phyloP scores from a whole-genome alignment of 1,140 invertebrate species.

The Pachyrhynchus sulphureomaculatus region DNA sequence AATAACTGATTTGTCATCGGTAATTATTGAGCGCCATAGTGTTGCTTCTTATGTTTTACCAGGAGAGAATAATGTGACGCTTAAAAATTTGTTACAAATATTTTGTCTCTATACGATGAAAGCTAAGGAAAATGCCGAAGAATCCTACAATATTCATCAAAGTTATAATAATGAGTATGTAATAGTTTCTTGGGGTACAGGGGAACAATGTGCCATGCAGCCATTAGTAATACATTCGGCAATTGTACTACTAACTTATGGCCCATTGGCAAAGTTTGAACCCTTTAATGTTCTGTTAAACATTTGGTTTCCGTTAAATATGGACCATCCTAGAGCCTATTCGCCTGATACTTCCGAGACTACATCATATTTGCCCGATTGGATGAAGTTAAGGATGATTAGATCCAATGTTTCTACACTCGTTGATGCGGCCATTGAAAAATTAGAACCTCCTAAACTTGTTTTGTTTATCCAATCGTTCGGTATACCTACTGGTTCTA shows the following conservation, averaged over 20 bases:
- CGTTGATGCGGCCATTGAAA: constrained; percentile 82
- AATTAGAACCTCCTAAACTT: constrained; percentile 86
- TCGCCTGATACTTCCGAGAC: constrained; percentile 83
- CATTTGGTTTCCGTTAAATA: constrained; percentile 72
- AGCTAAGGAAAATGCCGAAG: constrained; percentile 62
- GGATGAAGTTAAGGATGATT: constrained; percentile 93
- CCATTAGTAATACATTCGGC: constrained; percentile 91
- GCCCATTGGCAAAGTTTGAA: constrained; percentile 59
- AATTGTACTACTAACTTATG: constrained; percentile 87
- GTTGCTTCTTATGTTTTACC: constrained; percentile 84
- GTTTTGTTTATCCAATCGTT: constrained; percentile 95
- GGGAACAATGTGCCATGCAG: constrained; percentile 81
- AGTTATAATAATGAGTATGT: constrained; percentile 64
- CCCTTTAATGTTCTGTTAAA: constrained; percentile 71
- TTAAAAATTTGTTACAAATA: constrained; percentile 76
- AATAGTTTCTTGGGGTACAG: constrained; percentile 81
- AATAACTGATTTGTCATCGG: constrained; percentile 78
- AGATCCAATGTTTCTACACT: constrained; percentile 79
- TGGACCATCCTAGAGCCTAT: constrained; percentile 73
- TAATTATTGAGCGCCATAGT: constrained; percentile 91
- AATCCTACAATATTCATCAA: constrained; percentile 67
- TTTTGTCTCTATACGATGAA: constrained; percentile 76
- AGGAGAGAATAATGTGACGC: constrained; percentile 60
- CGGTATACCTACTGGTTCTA: constrained; percentile 87
- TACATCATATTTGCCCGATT: constrained; percentile 86